These are phyloP conservation scores for Paragorgia papillata DNA, from an alignment of 92 coral and sea anemone species.

Conservation along the genomic window DNA sequence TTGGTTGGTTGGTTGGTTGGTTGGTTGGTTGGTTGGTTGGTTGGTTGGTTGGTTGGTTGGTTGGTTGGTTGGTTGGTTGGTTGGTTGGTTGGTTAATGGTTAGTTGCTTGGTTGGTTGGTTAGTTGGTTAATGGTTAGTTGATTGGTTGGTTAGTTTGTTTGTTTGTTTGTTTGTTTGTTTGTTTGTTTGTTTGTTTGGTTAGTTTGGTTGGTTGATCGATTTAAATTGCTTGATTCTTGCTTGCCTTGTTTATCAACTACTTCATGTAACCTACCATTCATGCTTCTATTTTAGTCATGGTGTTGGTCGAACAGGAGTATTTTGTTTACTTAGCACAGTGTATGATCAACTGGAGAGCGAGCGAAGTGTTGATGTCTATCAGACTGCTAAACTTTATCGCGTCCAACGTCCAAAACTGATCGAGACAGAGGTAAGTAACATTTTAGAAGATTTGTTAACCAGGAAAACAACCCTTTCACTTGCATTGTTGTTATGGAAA, in stretches of 20 bases:
- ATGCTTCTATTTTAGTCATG: conserved; percentile 71
- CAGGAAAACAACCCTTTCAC: too few species aligned
- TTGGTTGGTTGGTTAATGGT: conserved; percentile 7
- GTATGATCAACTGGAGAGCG: conserved; percentile 78
- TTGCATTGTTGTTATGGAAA: too few species aligned
- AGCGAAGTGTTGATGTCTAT: conserved; percentile 68
- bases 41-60: too few species aligned
- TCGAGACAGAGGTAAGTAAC: conserved; percentile 67
- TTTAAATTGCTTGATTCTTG: background rate
- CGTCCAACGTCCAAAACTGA: conserved; percentile 70
- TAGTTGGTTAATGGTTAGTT: background rate
- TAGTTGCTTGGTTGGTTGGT: background rate
- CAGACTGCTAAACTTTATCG: conserved; percentile 72
- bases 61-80: background rate
- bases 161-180: too few species aligned
- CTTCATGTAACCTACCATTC: too few species aligned
- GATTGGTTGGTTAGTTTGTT: background rate
- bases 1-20: too few species aligned
- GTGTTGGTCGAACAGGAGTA: conserved; percentile 91
- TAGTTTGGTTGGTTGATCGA: background rate
- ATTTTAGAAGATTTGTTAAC: too few species aligned
- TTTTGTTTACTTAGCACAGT: conserved; percentile 83
- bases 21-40: too few species aligned
- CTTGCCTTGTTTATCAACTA: too few species aligned
- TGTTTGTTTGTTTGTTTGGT: background rate